phyloP scores from a whole-genome alignment of 2,888 invertebrate species.

The Lacanobia wlatinum region DNA sequence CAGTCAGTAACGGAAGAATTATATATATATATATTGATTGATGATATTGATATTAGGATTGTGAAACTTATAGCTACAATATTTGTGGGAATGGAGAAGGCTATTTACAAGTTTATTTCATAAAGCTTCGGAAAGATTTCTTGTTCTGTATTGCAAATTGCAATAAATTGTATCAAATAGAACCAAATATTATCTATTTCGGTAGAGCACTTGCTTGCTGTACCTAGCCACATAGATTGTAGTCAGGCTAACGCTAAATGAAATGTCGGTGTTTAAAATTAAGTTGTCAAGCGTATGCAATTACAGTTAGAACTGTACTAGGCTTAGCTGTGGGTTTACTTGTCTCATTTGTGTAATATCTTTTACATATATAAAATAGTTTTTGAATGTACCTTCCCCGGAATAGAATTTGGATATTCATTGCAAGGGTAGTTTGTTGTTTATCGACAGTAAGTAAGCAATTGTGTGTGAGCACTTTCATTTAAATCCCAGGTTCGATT shows the following conservation, averaged over 20 bases:
- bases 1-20: no score
- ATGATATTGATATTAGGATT: no score
- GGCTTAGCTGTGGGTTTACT: not conserved
- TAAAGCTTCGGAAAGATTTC: not conserved
- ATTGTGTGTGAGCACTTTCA: not conserved
- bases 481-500: not conserved
- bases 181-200: not conserved
- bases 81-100: no score
- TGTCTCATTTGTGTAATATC: not conserved
- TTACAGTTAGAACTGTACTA: conserved; percentile 16
- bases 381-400: no score
- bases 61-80: no score
- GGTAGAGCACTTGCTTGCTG: not conserved
- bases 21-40: no score
- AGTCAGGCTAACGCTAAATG: not conserved
- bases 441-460: not conserved
- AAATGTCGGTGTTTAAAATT: conserved; percentile 42
- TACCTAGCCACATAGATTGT: conserved; percentile 14
- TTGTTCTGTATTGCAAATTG: not conserved
- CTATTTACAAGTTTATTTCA: not conserved
- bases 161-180: not conserved
- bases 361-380: no score
- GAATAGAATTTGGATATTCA: no score
- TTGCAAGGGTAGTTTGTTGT: not conserved
- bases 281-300: conserved; percentile 44